Evolutionary conservation across 2,113 vertebrate species (phyloP).

Genomic region (Desmodus rotundus): DNA sequence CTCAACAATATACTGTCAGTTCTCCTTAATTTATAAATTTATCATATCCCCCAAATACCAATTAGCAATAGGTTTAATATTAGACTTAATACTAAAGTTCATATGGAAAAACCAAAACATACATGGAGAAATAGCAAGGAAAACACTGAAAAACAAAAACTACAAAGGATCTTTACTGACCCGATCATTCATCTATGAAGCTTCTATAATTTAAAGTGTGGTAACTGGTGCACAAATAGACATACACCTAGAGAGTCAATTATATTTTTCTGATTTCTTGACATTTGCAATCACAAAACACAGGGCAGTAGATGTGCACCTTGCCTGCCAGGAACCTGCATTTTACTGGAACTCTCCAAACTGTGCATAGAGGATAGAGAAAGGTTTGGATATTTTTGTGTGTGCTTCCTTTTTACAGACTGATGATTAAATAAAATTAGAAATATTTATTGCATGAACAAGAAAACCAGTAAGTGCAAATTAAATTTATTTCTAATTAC

Average conservation of each 20-base stretch:
- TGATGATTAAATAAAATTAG: neutral
- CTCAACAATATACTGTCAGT: neutral
- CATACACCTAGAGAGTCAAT: neutral
- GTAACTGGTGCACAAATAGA: neutral
- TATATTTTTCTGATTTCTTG: slow-evolving; percentile 19
- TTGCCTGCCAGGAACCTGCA: neutral
- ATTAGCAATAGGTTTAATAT: neutral
- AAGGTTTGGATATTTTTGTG: neutral
- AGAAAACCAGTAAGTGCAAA: neutral
- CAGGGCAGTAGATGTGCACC: neutral
- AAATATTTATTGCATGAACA: neutral
- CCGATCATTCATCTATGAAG: neutral
- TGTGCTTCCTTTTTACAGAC: neutral
- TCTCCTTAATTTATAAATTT: neutral
- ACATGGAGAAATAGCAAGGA: neutral
- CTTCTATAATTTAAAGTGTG: neutral
- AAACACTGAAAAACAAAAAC: neutral
- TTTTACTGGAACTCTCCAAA: slow-evolving; percentile 1
- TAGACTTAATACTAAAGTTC: neutral
- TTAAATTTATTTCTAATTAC: neutral
- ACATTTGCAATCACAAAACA: neutral
- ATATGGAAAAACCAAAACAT: neutral
- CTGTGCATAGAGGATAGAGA: neutral
- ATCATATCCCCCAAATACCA: neutral
- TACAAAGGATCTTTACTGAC: neutral